phyloP scores from a whole-genome alignment of 1,140 invertebrate species.

The Riptortus pedestris region DNA sequence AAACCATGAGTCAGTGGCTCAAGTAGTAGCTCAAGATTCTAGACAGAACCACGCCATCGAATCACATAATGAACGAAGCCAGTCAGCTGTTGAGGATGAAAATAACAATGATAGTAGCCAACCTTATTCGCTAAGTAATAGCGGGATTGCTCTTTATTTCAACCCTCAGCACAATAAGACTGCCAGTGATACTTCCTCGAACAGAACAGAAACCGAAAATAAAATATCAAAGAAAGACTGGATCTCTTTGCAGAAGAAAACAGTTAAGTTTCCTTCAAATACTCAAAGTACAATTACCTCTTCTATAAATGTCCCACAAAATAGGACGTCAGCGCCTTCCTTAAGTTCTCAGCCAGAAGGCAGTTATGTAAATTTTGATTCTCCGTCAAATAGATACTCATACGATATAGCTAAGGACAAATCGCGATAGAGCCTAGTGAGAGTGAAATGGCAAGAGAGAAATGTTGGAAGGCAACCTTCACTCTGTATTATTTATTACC shows the following conservation, averaged over 20 bases:
- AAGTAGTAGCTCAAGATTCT: not conserved
- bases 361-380: not conserved
- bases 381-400: not conserved
- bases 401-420: not conserved
- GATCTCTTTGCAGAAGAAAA: too few relatives aligned
- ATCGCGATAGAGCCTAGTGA: not conserved
- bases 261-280: too few relatives aligned
- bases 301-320: too few relatives aligned
- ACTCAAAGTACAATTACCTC: too few relatives aligned
- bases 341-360: not conserved
- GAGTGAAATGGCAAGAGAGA: not conserved
- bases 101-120: not conserved
- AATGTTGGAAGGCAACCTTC: not conserved
- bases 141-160: conserved; percentile 23
- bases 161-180: conserved; percentile 1
- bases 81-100: not conserved
- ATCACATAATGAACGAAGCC: not conserved
- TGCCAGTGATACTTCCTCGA: not conserved
- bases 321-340: not conserved
- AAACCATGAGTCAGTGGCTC: not conserved
- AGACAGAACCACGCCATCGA: not conserved
- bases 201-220: not conserved
- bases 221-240: too few relatives aligned
- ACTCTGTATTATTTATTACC: conserved; percentile 5
- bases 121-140: not conserved